Base-by-base conservation (phyloP, 1,140 invertebrate genomes). In the Chrysopa pallens region DNA sequence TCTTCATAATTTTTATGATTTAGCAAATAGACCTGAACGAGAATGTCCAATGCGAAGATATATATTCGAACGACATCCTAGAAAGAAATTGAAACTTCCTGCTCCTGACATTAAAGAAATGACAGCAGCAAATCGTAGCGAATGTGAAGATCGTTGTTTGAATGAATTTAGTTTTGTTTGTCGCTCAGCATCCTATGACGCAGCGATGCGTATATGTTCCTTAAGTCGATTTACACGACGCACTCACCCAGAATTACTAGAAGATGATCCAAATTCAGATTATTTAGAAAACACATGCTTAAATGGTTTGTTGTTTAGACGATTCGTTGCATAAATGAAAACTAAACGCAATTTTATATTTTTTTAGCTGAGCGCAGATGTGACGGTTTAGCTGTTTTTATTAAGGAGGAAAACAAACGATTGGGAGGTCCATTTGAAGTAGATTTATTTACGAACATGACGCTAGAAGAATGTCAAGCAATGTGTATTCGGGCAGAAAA, bases 221-320 rank as follows among this genome's bases (percentile, higher is more conserved):
- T 56, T 91, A 8, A 87, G 82, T 55, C 59, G 76, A 42, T 85
- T 85, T 51, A 91, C 86, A 0, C 65, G 84, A 50, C 68, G 85
- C 50, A 87, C 84, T 1, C 84, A 88, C 59, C 84, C 85, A 0
- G 82, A 84, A 50, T 63, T 88, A 4, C 56, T 86, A 23, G 77
- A 84, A 54, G 81, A 87, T 49, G 84, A 90, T 59, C 76, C 84
- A 1, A 84, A 84, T 58, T 78, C 80, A 1, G 87, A 91, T 59
- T 92, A 92, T 59, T 66, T 90, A 48, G 87, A 92, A 68, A 92
- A 92, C 54, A 86, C 85, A 33, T 92, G 87, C 57, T 60, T 92
- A 1, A 87, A 84, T 58, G 80, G 86, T 88, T 66, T 12, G n/a
- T 9, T 33, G 2, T 33, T 11, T 33, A 7, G 6, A 7, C 29